phyloP scores from a whole-genome alignment of 2,797 vertebrate species.

The Pteronotus mesoamericanus region DNA sequence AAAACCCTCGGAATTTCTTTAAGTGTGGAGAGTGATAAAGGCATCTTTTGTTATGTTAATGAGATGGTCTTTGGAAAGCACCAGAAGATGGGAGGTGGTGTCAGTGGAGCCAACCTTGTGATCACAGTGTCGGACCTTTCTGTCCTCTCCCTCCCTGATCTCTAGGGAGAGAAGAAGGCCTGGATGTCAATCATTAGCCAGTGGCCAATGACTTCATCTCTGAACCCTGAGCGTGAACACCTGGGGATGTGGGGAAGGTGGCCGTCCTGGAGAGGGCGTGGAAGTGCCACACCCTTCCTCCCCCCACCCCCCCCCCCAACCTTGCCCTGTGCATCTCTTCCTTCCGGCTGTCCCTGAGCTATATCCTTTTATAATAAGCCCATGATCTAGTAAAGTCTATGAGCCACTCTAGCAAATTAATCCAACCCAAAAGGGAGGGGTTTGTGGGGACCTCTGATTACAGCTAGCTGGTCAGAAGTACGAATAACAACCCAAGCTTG shows the following conservation, averaged over 20 bases:
- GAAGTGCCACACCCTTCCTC: not conserved
- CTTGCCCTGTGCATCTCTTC: not conserved
- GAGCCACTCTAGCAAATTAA: not conserved
- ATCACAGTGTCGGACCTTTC: not conserved
- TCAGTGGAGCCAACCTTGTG: not conserved
- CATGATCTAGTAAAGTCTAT: not conserved
- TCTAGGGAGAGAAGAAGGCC: not conserved
- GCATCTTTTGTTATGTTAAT: not conserved
- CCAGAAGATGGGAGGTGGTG: not conserved
- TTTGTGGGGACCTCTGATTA: not conserved
- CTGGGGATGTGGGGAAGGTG: not conserved
- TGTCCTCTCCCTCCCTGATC: not conserved
- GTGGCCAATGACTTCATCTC: not conserved
- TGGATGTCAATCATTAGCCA: not conserved
- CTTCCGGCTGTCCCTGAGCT: not conserved
- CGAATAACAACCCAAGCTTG: not conserved
- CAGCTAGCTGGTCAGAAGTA: not conserved
- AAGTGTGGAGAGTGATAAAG: not conserved
- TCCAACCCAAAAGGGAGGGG: too few relatives aligned
- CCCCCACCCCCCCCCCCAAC: too few relatives aligned
- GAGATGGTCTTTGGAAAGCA: not conserved
- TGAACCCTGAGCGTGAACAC: not conserved
- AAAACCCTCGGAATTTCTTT: not conserved
- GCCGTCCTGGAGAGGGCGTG: not conserved
- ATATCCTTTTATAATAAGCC: too few relatives aligned